A percentile compares a stretch with the other conserved stretches of the same genome.
Evolutionary conservation across 2,113 vertebrate genomes (phyloP).

Genomic region (Asarcornis scutulata): DNA sequence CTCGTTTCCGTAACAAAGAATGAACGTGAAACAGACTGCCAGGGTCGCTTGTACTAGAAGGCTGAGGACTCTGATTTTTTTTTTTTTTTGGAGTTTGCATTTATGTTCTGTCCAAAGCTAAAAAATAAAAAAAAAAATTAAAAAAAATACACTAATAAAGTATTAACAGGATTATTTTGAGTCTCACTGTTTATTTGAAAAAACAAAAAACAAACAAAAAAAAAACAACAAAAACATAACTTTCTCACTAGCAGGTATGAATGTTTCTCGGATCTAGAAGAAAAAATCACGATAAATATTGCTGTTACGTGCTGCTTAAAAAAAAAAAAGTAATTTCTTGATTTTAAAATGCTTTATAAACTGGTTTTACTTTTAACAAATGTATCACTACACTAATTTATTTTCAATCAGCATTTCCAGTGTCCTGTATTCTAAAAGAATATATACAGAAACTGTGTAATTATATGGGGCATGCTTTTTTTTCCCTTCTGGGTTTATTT

Average conservation of each 20-base stretch:
- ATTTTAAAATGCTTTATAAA: background rate
- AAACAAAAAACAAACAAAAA: background rate
- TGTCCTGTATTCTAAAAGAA: background rate
- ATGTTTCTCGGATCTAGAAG: background rate
- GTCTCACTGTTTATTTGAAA: constrained; percentile 45
- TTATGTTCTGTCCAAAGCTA: constrained; percentile 88
- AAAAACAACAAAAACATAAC: background rate
- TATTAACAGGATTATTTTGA: constrained; percentile 84
- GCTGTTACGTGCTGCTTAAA: background rate
- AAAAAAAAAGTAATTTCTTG: background rate
- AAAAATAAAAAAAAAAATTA: background rate
- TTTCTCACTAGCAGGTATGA: fast-evolving
- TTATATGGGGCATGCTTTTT: background rate
- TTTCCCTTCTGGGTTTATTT: background rate
- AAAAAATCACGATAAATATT: background rate
- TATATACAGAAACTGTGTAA: background rate
- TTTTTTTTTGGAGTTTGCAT: constrained; percentile 86
- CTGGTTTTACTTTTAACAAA: background rate
- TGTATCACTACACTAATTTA: background rate
- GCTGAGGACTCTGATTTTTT: constrained; percentile 81
- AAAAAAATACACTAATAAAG: constrained; percentile 97
- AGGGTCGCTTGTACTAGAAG: constrained; percentile 85
- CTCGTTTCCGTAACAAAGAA: constrained; percentile 71
- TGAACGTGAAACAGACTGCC: constrained; percentile 83
- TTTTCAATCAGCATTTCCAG: background rate